Conservation (phyloP, 1,140 invertebrate species). For the Popillia japonica region DNA sequence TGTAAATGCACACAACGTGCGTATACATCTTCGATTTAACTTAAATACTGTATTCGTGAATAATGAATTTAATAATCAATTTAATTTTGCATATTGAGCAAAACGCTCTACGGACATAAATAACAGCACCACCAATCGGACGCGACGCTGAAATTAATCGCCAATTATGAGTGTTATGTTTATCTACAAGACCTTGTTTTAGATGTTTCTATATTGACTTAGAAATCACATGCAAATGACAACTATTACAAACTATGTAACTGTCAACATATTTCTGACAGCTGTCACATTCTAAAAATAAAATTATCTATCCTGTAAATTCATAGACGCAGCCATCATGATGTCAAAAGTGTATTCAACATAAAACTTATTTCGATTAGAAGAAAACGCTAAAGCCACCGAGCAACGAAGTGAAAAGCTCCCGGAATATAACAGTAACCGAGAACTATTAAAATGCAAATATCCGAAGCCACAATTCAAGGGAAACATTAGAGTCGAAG, state of each 20-base stretch:
- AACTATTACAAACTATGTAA: no score
- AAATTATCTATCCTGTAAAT: no score
- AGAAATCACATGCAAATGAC: no score
- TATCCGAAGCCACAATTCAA: constrained; percentile 28
- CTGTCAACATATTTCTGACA: no score
- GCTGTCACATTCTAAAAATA: no score
- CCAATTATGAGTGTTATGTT: no score
- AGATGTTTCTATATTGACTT: no score
- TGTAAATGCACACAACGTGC: constrained; percentile 8
- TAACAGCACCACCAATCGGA: not conserved
- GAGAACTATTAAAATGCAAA: constrained; percentile 33
- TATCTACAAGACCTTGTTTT: no score
- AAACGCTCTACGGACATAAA: constrained; percentile 14
- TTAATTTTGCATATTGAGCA: constrained; percentile 15
- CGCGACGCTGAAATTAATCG: no score
- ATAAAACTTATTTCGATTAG: constrained; percentile 6
- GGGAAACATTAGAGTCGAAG: constrained; percentile 25
- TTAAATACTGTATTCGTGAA: constrained; percentile 11
- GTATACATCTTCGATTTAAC: constrained; percentile 19
- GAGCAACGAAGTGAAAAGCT: constrained; percentile 27
- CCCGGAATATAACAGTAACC: constrained; percentile 10
- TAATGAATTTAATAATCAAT: constrained; percentile 32
- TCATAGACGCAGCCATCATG: no score
- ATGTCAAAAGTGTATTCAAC: no score
- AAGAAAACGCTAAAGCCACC: constrained; percentile 7